Percentiles rank a stretch among this genome's conserved stretches.
Evolutionary conservation across 1,140 invertebrate genomes (phyloP).

Genomic region (Bombyx mandarina): DNA sequence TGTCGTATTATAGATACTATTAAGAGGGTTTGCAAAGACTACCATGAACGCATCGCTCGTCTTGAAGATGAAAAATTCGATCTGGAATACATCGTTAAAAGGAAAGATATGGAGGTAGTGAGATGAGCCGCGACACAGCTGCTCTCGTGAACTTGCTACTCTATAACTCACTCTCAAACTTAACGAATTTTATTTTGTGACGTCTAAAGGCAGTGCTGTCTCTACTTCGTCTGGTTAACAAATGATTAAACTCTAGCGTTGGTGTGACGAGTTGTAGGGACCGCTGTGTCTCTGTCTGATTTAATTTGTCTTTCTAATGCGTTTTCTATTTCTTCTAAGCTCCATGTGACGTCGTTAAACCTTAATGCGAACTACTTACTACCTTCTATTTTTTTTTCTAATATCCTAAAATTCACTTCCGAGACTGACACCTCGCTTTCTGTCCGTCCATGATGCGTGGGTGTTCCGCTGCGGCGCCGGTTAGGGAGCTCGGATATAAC

Average conservation of each 20-base stretch:
- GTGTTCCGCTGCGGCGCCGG: constrained; percentile 17
- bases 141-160: constrained; percentile 53
- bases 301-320: constrained; percentile 40
- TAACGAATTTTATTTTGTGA: constrained; percentile 41
- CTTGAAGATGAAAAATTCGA: constrained; percentile 98
- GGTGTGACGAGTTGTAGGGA: constrained; percentile 25
- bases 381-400: constrained; percentile 38
- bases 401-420: constrained; percentile 33
- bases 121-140: constrained; percentile 37
- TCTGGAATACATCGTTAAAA: constrained; percentile 96
- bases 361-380: constrained; percentile 39
- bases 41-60: constrained; percentile 88
- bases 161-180: constrained; percentile 36
- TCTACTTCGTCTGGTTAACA: constrained; percentile 51
- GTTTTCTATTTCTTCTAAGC: constrained; percentile 46
- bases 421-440: constrained; percentile 42
- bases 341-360: constrained; percentile 38
- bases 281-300: constrained; percentile 12
- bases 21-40: constrained; percentile 86
- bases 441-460: constrained; percentile 30
- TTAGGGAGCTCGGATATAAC: constrained; percentile 4
- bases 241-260: constrained; percentile 27
- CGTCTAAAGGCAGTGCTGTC: constrained; percentile 51
- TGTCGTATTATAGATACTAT: constrained; percentile 77
- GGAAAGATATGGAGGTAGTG: constrained; percentile 96